Percentiles rank a stretch among this genome's conserved stretches.
Conservation (phyloP, 1,140 invertebrate species). For the Liolophura sinensis region DNA sequence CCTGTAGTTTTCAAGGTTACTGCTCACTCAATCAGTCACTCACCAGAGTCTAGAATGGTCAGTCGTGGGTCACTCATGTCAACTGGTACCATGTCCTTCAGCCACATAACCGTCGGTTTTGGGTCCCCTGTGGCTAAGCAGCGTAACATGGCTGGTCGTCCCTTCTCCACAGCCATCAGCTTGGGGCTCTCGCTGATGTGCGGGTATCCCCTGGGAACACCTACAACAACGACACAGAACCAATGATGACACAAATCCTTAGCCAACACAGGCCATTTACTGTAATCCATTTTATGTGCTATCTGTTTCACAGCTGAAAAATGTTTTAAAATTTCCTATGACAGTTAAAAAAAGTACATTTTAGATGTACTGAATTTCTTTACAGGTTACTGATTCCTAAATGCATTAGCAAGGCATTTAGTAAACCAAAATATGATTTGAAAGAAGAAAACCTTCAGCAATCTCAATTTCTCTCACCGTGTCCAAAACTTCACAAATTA, state of each 20-base stretch:
- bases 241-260: slow-evolving; percentile 9
- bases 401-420: too few relatives aligned
- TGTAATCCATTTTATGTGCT: too few relatives aligned
- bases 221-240: slow-evolving; percentile 32
- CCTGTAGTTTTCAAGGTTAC: too few relatives aligned
- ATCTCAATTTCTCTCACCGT: too few relatives aligned
- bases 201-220: slow-evolving; percentile 85
- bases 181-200: slow-evolving; percentile 81
- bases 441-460: too few relatives aligned
- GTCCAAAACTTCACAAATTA: too few relatives aligned
- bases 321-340: too few relatives aligned
- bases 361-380: too few relatives aligned
- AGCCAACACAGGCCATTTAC: slow-evolving; percentile 12
- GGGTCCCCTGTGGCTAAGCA: slow-evolving; percentile 88
- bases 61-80: slow-evolving; percentile 79
- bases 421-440: too few relatives aligned
- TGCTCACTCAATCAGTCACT: background rate
- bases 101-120: slow-evolving; percentile 85
- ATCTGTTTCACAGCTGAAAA: too few relatives aligned
- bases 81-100: slow-evolving; percentile 87
- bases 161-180: slow-evolving; percentile 91
- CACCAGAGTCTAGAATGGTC: slow-evolving; percentile 75
- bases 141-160: slow-evolving; percentile 83
- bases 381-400: too few relatives aligned
- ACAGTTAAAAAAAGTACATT: too few relatives aligned